Conservation (phyloP, 2,888 invertebrate genomes). For the Brachyptera putata region DNA sequence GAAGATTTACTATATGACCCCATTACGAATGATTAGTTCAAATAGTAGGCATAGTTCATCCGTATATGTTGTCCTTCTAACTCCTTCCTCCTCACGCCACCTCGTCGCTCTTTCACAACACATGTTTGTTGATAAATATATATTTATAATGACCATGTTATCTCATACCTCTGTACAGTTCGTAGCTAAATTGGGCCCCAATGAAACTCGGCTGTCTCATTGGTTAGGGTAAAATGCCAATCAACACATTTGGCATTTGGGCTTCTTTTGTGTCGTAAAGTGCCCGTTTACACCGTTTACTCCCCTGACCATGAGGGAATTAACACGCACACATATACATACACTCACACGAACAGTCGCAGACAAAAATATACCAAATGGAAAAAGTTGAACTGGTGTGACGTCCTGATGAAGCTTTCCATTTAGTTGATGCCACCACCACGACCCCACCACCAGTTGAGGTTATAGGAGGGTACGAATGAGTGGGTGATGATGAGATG, state of each 20-base stretch:
- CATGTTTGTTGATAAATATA: too few relatives aligned
- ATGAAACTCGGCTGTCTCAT: background rate
- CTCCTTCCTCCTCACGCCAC: background rate
- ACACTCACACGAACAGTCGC: background rate
- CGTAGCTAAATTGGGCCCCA: background rate
- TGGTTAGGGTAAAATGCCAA: background rate
- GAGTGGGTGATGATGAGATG: too few relatives aligned
- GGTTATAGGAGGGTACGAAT: too few relatives aligned
- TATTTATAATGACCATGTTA: too few relatives aligned
- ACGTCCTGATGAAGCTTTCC: too few relatives aligned
- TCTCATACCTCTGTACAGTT: background rate
- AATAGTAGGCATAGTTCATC: too few relatives aligned
- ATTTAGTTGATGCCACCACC: too few relatives aligned
- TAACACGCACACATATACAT: background rate
- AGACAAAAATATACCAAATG: background rate
- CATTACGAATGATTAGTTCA: background rate
- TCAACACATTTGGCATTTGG: background rate
- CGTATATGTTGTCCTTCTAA: too few relatives aligned
- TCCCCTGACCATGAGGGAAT: conserved; percentile 1
- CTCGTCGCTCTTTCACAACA: background rate
- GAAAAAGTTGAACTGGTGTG: background rate
- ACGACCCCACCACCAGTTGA: too few relatives aligned
- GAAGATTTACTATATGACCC: background rate
- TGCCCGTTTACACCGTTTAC: background rate
- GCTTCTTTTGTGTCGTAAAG: background rate